Evolutionary conservation across 2,113 vertebrate species (phyloP).

Genomic region (Crotalus viridis): DNA sequence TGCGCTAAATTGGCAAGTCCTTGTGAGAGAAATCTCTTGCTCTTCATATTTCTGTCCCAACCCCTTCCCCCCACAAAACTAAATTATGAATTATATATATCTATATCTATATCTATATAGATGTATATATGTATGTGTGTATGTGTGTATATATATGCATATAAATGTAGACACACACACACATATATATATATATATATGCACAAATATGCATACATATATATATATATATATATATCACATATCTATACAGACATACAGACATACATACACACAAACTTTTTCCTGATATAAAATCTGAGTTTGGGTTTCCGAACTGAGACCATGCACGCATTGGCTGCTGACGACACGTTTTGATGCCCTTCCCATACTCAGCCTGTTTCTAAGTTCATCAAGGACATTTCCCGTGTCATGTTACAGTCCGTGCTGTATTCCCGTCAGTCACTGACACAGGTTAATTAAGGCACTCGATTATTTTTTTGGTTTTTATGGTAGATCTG

Average conservation of each 20-base stretch:
- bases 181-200: background rate
- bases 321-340: constrained; percentile 80
- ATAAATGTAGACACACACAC: no score
- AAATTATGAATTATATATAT: constrained; percentile 71
- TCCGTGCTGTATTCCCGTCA: constrained; percentile 82
- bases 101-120: background rate
- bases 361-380: constrained; percentile 70
- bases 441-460: constrained; percentile 84
- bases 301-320: constrained; percentile 81
- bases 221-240: background rate
- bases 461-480: constrained; percentile 98
- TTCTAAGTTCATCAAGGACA: constrained; percentile 67
- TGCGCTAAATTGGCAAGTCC: constrained; percentile 76
- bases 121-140: background rate
- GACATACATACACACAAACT: background rate
- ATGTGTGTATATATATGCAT: background rate
- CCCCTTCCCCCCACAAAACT: constrained; percentile 75
- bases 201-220: background rate
- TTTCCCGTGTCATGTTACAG: constrained; percentile 65
- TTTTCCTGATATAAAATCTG: constrained; percentile 83
- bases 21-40: constrained; percentile 74
- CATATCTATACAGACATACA: background rate
- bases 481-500: constrained; percentile 99
- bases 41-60: constrained; percentile 76
- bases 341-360: constrained; percentile 67